Conservation (phyloP, 2,888 invertebrate genomes). For the Ctena decussata region DNA sequence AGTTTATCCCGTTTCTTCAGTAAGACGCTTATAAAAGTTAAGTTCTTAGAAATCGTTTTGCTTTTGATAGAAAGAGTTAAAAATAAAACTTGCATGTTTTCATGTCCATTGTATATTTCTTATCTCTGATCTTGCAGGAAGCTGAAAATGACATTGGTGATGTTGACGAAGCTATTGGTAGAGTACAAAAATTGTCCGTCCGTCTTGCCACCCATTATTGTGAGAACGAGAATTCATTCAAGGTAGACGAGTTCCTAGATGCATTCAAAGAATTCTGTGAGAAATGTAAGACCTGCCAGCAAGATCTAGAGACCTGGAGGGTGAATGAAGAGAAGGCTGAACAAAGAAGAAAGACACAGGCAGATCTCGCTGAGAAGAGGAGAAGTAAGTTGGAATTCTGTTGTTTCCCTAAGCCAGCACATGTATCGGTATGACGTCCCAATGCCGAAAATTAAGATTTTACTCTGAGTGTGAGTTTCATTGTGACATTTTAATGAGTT, state of each 20-base stretch:
- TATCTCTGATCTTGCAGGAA: slow-evolving; percentile 66
- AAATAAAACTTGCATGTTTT: too few relatives aligned
- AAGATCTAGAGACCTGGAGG: slow-evolving; percentile 93
- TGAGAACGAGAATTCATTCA: slow-evolving; percentile 96
- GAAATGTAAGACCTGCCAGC: slow-evolving; percentile 86
- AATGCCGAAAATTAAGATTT: too few relatives aligned
- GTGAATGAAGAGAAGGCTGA: slow-evolving; percentile 95
- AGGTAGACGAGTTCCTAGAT: slow-evolving; percentile 97
- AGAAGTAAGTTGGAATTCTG: slow-evolving; percentile 76
- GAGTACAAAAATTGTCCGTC: slow-evolving; percentile 88
- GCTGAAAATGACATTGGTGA: slow-evolving; percentile 79
- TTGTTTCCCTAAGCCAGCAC: too few relatives aligned
- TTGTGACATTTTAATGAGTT: too few relatives aligned
- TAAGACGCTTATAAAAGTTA: too few relatives aligned
- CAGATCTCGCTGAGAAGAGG: slow-evolving; percentile 85
- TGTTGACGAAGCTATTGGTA: slow-evolving; percentile 76
- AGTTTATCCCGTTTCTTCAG: too few relatives aligned
- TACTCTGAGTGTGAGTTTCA: too few relatives aligned
- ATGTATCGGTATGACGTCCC: too few relatives aligned
- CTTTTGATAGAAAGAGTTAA: too few relatives aligned
- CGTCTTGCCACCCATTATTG: slow-evolving; percentile 97
- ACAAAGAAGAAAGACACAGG: slow-evolving; percentile 92
- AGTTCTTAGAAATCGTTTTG: too few relatives aligned
- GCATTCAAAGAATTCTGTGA: slow-evolving; percentile 95
- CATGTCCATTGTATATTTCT: too few relatives aligned